Evolutionary conservation across 2,113 vertebrate species (phyloP).

Genomic region (Entelurus aequoreus): DNA sequence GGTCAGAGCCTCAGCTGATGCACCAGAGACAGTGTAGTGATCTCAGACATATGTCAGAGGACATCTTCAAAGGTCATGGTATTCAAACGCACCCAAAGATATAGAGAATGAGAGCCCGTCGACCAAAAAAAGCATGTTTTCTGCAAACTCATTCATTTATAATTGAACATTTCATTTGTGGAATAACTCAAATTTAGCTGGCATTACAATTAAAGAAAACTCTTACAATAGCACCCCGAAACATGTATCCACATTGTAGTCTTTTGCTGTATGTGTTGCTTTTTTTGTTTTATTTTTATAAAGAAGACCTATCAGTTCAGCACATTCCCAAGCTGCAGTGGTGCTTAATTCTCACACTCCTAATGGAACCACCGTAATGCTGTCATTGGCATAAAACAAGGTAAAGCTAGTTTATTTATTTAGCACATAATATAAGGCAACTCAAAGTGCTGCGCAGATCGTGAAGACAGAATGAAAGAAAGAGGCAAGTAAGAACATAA

Average conservation of each 20-base stretch:
- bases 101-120: constrained; percentile 43
- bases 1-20: constrained; percentile 43
- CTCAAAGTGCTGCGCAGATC: background rate
- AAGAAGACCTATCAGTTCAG: too few species aligned
- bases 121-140: background rate
- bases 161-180: too few species aligned
- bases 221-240: too few species aligned
- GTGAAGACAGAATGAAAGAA: constrained; percentile 4
- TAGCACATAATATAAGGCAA: background rate
- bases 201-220: too few species aligned
- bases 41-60: constrained; percentile 50
- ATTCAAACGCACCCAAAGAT: constrained; percentile 55
- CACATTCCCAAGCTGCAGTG: background rate
- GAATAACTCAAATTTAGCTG: too few species aligned
- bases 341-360: background rate
- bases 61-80: constrained; percentile 48
- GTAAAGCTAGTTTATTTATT: constrained; percentile 1
- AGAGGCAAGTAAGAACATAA: constrained; percentile 2
- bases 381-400: background rate
- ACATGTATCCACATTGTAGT: background rate
- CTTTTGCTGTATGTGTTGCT: background rate
- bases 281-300: too few species aligned
- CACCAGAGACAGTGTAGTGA: constrained; percentile 42
- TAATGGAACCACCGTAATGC: background rate
- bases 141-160: background rate